Conservation (phyloP, 2,797 vertebrate genomes). For the Coregonus suidteri region DNA sequence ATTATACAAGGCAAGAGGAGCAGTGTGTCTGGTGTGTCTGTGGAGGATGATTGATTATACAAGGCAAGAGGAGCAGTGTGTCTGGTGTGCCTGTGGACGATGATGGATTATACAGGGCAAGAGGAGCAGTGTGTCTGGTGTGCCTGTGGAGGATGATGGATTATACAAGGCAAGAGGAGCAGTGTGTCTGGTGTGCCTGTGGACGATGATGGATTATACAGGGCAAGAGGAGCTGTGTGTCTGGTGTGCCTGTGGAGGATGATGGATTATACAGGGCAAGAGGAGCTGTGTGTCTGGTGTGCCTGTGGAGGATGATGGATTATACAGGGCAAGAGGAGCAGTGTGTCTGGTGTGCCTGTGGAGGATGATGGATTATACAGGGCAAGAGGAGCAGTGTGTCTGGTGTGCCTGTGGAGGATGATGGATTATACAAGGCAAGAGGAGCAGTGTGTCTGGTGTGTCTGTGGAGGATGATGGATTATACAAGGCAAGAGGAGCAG, state of each 20-base stretch:
- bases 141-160: too few relatives aligned
- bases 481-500: conserved; percentile 48
- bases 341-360: conserved; percentile 54
- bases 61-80: conserved; percentile 46
- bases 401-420: conserved; percentile 36
- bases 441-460: too few relatives aligned
- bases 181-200: conserved; percentile 54
- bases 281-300: too few relatives aligned
- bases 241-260: conserved; percentile 33
- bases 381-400: conserved; percentile 34
- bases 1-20: conserved; percentile 44
- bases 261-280: conserved; percentile 69
- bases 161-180: conserved; percentile 47
- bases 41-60: conserved; percentile 68
- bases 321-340: conserved; percentile 47
- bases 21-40: conserved; percentile 53
- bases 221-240: conserved; percentile 42
- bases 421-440: conserved; percentile 68
- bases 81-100: neutral
- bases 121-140: too few relatives aligned
- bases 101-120: too few relatives aligned
- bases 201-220: conserved; percentile 70
- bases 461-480: too few relatives aligned
- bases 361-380: conserved; percentile 72
- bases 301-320: too few relatives aligned